These are phyloP conservation scores for Anoplius nigerrimus DNA, from an alignment of 2,888 invertebrate species.

Conservation along the genomic window DNA sequence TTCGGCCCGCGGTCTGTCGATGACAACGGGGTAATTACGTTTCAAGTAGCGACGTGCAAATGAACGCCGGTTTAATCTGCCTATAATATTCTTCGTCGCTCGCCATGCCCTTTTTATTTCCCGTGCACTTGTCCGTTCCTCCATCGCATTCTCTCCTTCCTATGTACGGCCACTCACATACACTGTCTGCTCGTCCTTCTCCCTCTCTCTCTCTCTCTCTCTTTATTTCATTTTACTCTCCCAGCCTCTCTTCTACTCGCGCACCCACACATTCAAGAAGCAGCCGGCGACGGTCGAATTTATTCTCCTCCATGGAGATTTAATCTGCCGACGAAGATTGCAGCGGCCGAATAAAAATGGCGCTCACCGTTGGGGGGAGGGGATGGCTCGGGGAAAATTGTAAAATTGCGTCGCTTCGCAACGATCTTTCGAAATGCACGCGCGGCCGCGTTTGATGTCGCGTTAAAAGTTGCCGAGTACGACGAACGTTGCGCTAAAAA, in stretches of 20 bases:
- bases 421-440: neutral
- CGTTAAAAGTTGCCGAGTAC: neutral
- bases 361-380: neutral
- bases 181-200: neutral
- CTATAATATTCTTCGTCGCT: constrained; percentile 49
- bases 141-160: too few relatives aligned
- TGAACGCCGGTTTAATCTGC: constrained; percentile 65
- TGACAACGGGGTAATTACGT: constrained; percentile 72
- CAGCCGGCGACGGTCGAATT: neutral
- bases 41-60: constrained; percentile 68
- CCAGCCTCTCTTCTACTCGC: neutral
- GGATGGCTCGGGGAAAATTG: neutral
- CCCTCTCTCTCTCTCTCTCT: neutral
- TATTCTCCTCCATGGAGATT: constrained; percentile 4
- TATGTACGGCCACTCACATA: neutral
- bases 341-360: neutral
- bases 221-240: neutral
- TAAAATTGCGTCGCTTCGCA: neutral
- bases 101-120: constrained; percentile 40
- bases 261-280: neutral
- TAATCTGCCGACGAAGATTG: too few relatives aligned
- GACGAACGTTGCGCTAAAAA: neutral
- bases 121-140: neutral
- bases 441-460: neutral
- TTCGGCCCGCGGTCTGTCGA: constrained; percentile 61